Evolutionary conservation across 23 tunicate genomes (phyloP), one percentile per base, ranked within the genome.

Genomic region (Styela clava): DNA sequence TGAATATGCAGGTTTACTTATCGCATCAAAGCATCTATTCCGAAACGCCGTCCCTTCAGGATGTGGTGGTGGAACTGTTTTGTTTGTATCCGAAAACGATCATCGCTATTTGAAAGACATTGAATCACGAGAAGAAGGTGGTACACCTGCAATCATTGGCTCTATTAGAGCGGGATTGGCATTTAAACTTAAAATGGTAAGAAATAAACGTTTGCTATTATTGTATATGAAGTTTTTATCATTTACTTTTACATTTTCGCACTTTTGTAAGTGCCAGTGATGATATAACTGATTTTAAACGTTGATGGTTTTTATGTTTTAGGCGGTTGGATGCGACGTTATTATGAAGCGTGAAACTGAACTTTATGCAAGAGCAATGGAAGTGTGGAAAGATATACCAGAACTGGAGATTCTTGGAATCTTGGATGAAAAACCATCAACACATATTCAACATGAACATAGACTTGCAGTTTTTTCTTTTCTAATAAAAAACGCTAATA

Each of bases 1-100:
- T n/a, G n/a, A n/a, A n/a, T n/a, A n/a, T 18, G n/a, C 83, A 91
- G 97, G 97, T 64, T 78, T 95, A 26, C 83, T 96, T 28, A 76
- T 96, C 24, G 99, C 99, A n/a, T 78, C 78, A 24, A 85, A 85
- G 27, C 73, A 83, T 32, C 78, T 96, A 33, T 96, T 96, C 65
- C 82, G 67, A 52, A 91, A 91, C 83, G 34, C 52, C 3, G 84
- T 79, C 2, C 99, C 99, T 2, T 76, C 87, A 3, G 89, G 82
- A n/a, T 69, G 79, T n/a, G 99, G 99, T 2, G 99, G 99, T 7
- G 99, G 99, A 20, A 82, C 97, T 2, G 99, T 96, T 22, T 87
- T 96, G 33, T 96, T 92, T 79, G 99, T 96, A 12, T 68, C 94
- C 2, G 78, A 88, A 52, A 72, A 82, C 29, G 65, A 85, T 52